These are phyloP conservation scores for Pangasianodon gigas DNA, from an alignment of 2,113 vertebrate species.

Conservation along the genomic window DNA sequence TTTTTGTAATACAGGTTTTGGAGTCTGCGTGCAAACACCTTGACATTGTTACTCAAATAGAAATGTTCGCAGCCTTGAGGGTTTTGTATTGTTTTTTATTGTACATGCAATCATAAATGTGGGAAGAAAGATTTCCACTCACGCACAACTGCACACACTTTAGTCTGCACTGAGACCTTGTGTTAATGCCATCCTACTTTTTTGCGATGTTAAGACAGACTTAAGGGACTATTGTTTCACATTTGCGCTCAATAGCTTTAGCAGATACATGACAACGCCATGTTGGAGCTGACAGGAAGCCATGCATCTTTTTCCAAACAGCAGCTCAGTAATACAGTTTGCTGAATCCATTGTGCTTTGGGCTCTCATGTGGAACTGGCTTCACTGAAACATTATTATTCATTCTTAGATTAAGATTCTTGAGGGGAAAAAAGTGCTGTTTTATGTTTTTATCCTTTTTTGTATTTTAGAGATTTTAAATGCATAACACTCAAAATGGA, in stretches of 20 bases:
- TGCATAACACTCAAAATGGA: neutral
- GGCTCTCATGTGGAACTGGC: neutral
- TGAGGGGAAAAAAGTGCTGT: neutral
- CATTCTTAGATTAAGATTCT: neutral
- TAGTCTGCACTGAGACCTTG: neutral
- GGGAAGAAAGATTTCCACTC: neutral
- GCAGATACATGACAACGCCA: constrained; percentile 12
- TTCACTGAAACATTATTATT: neutral
- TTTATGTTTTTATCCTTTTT: neutral
- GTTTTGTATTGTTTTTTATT: neutral
- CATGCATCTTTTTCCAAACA: constrained; percentile 17
- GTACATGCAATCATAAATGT: neutral
- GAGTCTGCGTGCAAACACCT: neutral
- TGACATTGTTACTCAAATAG: neutral
- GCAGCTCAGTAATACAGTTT: neutral
- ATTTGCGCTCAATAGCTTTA: neutral
- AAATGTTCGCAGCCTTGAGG: neutral
- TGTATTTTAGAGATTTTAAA: neutral
- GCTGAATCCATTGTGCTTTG: neutral
- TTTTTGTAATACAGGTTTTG: neutral
- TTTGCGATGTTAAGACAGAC: neutral
- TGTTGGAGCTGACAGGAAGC: constrained; percentile 6
- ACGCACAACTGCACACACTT: neutral
- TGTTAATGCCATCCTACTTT: neutral
- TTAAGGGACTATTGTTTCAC: constrained; percentile 2